Base-by-base conservation (phyloP, 2,113 vertebrate species). In the Lichenostomus cassidix region DNA sequence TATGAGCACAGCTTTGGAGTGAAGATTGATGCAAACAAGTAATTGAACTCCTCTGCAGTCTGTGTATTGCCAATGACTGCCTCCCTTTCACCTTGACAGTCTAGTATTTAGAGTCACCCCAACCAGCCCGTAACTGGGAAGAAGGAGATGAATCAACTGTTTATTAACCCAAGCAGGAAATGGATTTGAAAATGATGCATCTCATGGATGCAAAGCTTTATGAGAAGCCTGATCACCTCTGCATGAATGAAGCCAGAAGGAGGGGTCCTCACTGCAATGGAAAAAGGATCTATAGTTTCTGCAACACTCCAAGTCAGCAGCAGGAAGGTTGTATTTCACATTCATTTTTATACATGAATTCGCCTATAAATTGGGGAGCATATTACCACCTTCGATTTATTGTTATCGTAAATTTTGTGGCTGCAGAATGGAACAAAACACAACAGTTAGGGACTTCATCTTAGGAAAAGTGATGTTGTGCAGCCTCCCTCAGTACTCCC, bases 91-190 rank as follows among this genome's bases (percentile, higher is more conserved):
- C 93, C 90, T 94, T 93, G 68, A 75, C 1, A 0, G 20, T 52
- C 76, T 24, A 28, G 35, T 49, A 67, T 67, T 59, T 55, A 83
- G 63, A 92, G 67, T 74, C 71, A 81, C 21, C 58, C 56, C 52
- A 83, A 68, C 79, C 46, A 86, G 71, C 35, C 73, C 70, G 25
- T 60, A 81, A 71, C 52, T 49, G 89, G 64, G 52, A 83, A 55
- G 27, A 87, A 78, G 42, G 44, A 83, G 28, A 90, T 92, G 44
- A 96, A 95, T 94, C 85, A 88, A 83, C n/a, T 49, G 68, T 64
- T 93, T 90, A 93, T 81, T 90, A 96, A 89, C 35, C 17, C 56
- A 81, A 93, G 64, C 71, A 96, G 80, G 83, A 95, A 93, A 93
- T 68, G 3, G 83, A 81, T 53, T 92, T 92, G 83, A 79, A 96